A percentile compares a stretch with the other conserved stretches of the same genome.
These are phyloP conservation scores for Blastobasis adustella DNA, from an alignment of 2,888 invertebrate species.

Conservation along the genomic window DNA sequence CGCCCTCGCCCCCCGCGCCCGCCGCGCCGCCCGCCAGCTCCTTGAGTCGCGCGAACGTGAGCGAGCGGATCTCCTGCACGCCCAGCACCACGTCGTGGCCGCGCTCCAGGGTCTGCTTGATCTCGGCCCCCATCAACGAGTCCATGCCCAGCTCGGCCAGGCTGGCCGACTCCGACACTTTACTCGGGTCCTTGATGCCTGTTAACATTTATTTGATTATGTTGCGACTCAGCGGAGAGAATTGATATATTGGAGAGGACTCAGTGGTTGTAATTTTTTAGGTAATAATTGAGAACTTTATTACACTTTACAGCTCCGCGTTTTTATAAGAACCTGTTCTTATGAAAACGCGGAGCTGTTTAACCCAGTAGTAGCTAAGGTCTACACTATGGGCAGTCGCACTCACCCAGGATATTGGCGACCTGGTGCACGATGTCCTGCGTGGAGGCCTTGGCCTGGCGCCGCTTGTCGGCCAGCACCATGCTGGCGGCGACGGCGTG, in stretches of 20 bases:
- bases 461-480: conserved; percentile 91
- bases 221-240: too few species aligned
- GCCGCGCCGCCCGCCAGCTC: conserved; percentile 63
- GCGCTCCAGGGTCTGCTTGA: conserved; percentile 95
- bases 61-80: conserved; percentile 91
- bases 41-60: conserved; percentile 85
- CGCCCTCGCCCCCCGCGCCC: conserved; percentile 15
- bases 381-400: too few species aligned
- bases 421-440: conserved; percentile 82
- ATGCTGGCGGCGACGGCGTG: conserved; percentile 87
- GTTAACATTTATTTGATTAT: conserved; percentile 4
- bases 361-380: too few species aligned
- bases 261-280: too few species aligned
- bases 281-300: too few species aligned
- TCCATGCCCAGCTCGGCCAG: conserved; percentile 98
- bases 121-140: conserved; percentile 98
- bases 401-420: conserved; percentile 87
- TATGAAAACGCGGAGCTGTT: too few species aligned
- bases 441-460: conserved; percentile 74
- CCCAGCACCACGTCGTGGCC: conserved; percentile 93
- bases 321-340: too few species aligned
- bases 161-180: conserved; percentile 82
- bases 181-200: conserved; percentile 90
- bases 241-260: too few species aligned
- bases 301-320: too few species aligned